phyloP scores from a whole-genome alignment of 2,113 vertebrate genomes.

The Oreotrochilus melanogaster region DNA sequence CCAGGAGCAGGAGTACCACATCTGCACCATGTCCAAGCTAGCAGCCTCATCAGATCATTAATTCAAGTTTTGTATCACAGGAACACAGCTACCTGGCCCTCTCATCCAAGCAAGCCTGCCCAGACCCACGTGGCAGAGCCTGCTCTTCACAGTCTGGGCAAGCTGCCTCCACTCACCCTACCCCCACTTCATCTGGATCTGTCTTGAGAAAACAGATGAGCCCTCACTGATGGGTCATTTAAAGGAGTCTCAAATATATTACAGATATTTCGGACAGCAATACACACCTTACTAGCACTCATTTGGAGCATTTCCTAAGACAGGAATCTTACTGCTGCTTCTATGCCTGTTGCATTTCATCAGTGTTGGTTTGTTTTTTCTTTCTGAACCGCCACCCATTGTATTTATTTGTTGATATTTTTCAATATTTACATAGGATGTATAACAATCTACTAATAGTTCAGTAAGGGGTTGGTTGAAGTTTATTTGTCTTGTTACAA shows the following conservation, averaged over 20 bases:
- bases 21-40: not conserved
- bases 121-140: not conserved
- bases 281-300: not conserved
- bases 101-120: not conserved
- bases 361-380: not conserved
- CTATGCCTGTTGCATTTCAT: not conserved
- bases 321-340: not conserved
- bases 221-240: not conserved
- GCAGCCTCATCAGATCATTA: not conserved
- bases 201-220: not conserved
- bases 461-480: not conserved
- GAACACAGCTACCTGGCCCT: not conserved
- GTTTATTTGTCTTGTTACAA: not conserved
- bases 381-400: not conserved
- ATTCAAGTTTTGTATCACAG: not conserved
- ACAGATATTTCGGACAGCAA: not conserved
- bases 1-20: not conserved
- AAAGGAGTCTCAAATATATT: not conserved
- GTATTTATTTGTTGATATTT: conserved; percentile 3
- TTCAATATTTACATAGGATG: not conserved
- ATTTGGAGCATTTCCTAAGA: not conserved
- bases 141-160: rapidly evolving
- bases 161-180: rapidly evolving
- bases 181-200: not conserved
- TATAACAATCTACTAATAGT: conserved; percentile 2